A percentile compares a stretch with the other conserved stretches of the same genome.
Conservation (phyloP, 1,140 invertebrate species). For the Panulirus ornatus region DNA sequence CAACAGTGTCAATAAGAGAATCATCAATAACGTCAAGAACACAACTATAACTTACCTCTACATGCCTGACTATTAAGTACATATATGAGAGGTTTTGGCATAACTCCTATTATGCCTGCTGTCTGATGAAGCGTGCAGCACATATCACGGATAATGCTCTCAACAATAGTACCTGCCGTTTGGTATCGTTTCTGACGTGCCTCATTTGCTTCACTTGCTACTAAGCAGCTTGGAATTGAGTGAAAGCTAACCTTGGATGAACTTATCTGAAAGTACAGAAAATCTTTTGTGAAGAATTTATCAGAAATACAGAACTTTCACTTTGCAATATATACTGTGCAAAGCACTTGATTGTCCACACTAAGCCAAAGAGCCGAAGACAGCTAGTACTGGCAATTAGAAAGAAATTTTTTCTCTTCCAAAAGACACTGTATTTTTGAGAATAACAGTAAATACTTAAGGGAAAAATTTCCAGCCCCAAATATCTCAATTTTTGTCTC, state of each 20-base stretch:
- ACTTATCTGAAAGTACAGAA: constrained; percentile 17
- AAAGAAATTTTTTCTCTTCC: too few species aligned
- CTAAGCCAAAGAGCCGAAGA: too few species aligned
- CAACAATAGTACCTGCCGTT: constrained; percentile 72
- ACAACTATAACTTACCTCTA: constrained; percentile 77
- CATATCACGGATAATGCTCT: constrained; percentile 77
- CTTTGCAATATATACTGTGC: too few species aligned
- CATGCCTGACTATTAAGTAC: constrained; percentile 80
- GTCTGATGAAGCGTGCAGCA: constrained; percentile 77
- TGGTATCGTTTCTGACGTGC: constrained; percentile 64
- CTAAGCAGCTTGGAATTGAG: constrained; percentile 76
- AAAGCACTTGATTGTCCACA: too few species aligned
- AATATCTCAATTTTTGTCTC: too few species aligned
- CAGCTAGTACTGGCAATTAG: too few species aligned
- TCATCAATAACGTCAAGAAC: background rate
- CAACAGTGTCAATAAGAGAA: background rate
- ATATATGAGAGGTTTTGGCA: constrained; percentile 78
- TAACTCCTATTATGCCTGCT: constrained; percentile 76
- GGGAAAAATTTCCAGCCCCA: too few species aligned
- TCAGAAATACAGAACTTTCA: too few species aligned
- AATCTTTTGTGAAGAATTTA: too few species aligned
- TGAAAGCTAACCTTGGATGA: constrained; percentile 60
- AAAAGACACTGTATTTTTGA: too few species aligned
- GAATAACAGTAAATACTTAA: too few species aligned
- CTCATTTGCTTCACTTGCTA: constrained; percentile 75